Evolutionary conservation across 2,888 invertebrate species (phyloP), one percentile per base, ranked within the genome.

Genomic region (Erebia epiphron): DNA sequence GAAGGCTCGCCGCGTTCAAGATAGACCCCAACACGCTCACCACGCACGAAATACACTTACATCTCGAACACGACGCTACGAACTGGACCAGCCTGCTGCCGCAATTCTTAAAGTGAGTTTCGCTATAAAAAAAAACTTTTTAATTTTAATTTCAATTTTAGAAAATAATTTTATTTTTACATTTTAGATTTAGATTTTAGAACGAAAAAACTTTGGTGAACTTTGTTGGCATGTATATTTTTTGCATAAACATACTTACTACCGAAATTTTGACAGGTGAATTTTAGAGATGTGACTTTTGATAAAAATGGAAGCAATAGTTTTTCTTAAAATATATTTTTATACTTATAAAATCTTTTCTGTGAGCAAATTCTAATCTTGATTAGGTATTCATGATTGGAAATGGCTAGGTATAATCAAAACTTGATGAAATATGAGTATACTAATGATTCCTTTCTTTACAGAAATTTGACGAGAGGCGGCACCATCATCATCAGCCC

Each of bases 11-110:
- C 70, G 96, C 96, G 82, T 95, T 98, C 88, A 96, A 97, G 89
- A 96, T 97, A 83, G 98, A 98, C 91, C 96, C 97, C 67, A 95
- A 95, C 84, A 97, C 97, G 46, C 96, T 98, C 66, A 97, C 98
- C 74, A 98, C 98, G 75, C 98, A 98, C 88, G 98, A 98, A 91
- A 94, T 98, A 80, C 97, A 97, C 90, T 94, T 98, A 77, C 98
- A 97, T 67, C 94, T 98, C 79, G 97, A 97, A 87, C 98, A 98
- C 86, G 97, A 97, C 84, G 95, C 96, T 73, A 96, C 97, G 80
- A 96, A 97, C 84, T 98, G 98, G 98, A 97, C 96, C 79, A 96
- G 96, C 80, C 94, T 97, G 85, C 94, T 98, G 90, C 97, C 97
- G 88, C 97, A 98, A 90, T 97, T 98, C 91, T 94, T 98, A 90